phyloP scores from a whole-genome alignment of 1,140 invertebrate genomes.

The Pentalonia nigronervosa region DNA sequence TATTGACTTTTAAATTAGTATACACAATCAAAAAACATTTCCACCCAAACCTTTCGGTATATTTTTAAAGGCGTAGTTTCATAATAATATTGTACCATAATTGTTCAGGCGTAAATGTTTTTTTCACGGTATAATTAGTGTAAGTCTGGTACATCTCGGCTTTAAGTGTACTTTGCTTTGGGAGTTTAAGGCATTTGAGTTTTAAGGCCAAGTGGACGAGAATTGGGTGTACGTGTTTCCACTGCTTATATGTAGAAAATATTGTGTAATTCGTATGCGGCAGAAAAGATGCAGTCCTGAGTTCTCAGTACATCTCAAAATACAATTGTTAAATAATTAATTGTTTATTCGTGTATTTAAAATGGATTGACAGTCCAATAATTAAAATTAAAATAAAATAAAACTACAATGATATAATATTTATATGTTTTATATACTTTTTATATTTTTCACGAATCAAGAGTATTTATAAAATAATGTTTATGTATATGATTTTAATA shows the following conservation, averaged over 20 bases:
- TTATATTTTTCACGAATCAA: too few species aligned
- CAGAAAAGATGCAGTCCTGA: not conserved
- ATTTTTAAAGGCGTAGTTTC: not conserved
- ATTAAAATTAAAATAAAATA: too few species aligned
- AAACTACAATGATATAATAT: too few species aligned
- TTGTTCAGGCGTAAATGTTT: not conserved
- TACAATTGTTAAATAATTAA: not conserved
- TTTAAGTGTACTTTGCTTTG: not conserved
- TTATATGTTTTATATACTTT: too few species aligned
- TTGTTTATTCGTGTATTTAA: not conserved
- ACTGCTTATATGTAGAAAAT: not conserved
- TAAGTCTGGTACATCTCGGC: not conserved
- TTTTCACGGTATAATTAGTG: not conserved
- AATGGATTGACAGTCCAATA: too few species aligned
- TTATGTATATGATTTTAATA: too few species aligned
- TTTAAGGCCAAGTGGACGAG: not conserved
- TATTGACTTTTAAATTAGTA: too few species aligned
- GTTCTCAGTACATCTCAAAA: not conserved
- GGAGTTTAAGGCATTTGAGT: not conserved
- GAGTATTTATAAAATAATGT: too few species aligned
- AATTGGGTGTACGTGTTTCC: not conserved
- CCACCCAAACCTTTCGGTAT: not conserved
- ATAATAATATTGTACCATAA: not conserved
- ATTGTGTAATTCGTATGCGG: not conserved
- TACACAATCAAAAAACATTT: too few species aligned